Base-by-base conservation (phyloP, 2,797 vertebrate species). In the Lepilemur ruficaudatus region DNA sequence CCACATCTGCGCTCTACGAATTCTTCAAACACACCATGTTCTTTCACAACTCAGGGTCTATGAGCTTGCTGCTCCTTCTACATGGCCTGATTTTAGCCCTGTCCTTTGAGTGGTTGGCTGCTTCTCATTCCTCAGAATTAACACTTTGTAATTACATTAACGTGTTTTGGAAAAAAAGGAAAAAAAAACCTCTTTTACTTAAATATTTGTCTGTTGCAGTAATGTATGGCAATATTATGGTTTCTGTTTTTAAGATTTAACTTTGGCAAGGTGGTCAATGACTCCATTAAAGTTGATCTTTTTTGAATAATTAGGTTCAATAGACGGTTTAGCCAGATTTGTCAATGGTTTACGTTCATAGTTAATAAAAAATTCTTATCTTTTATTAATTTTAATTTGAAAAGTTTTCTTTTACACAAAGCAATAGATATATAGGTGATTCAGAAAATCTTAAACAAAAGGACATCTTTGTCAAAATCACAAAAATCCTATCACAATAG, bases 371-470 rank as follows among this genome's bases (percentile, higher is more conserved):
- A 55, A 80, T 32, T 50, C 28, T 73, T 76, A 59, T 13, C 69
- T 94, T 82, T 83, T 20, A 80, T 91, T 46, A 30, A 87, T 82
- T 87, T 95, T 87, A 83, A 87, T 55, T 87, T 92, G 23, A 30
- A 86, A 89, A 80, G 7, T 4, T 76, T 65, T 87, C 35, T 55
- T 88, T 95, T 63, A 63, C 5, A 32, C 15, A 11, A 86, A 90
- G 41, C 25, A 87, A 80, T 85, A 63, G 28, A 52, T 61, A 65
- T 78, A 81, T 48, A 70, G 65, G n/a, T 50, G 69, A 67, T 86
- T 52, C 14, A 91, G 38, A 78, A 85, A 90, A 41, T 18, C 23
- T 61, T 94, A 65, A 86, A 65, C 25, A 25, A 69, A 92, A 81
- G 15, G 43, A 67, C 25, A 23, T 59, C 8, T 65, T 93, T 88